A percentile compares a stretch with the other conserved stretches of the same genome.
Evolutionary conservation across 2,797 vertebrate genomes (phyloP).

Genomic region (Phoeniculus purpureus): DNA sequence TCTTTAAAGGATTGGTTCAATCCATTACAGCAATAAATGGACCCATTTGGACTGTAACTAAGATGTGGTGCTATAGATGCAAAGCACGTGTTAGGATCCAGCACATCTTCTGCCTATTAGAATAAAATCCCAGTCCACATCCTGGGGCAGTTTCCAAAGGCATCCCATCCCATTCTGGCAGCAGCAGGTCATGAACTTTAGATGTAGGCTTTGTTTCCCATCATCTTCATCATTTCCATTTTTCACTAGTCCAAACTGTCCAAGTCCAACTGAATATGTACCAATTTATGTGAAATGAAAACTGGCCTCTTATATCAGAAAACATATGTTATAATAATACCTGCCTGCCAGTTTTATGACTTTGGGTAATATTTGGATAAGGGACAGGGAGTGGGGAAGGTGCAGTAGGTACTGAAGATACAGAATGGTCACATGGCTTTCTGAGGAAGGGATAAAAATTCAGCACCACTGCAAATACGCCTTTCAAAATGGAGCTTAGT

Average conservation of each 20-base stretch:
- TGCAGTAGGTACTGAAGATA: not conserved
- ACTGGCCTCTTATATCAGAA: not conserved
- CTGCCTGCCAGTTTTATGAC: not conserved
- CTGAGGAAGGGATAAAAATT: not conserved
- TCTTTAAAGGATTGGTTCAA: not conserved
- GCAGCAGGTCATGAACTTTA: not conserved
- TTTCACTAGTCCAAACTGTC: not conserved
- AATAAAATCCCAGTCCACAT: not conserved
- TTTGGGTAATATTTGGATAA: conserved; percentile 17
- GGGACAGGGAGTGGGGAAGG: not conserved
- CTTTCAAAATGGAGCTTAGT: not conserved
- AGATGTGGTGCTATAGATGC: not conserved
- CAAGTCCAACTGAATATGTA: not conserved
- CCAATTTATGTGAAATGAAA: not conserved
- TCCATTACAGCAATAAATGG: not conserved
- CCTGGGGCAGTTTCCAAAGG: not conserved
- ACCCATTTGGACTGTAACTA: not conserved
- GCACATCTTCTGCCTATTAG: not conserved
- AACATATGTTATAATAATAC: conserved; percentile 18
- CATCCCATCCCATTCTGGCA: not conserved
- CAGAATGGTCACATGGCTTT: not conserved
- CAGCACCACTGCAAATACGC: not conserved
- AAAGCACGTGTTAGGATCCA: not conserved
- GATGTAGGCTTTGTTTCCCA: not conserved
- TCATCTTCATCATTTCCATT: not conserved